Base-by-base conservation (phyloP, 1,140 invertebrate genomes). In the Diprion similis region DNA sequence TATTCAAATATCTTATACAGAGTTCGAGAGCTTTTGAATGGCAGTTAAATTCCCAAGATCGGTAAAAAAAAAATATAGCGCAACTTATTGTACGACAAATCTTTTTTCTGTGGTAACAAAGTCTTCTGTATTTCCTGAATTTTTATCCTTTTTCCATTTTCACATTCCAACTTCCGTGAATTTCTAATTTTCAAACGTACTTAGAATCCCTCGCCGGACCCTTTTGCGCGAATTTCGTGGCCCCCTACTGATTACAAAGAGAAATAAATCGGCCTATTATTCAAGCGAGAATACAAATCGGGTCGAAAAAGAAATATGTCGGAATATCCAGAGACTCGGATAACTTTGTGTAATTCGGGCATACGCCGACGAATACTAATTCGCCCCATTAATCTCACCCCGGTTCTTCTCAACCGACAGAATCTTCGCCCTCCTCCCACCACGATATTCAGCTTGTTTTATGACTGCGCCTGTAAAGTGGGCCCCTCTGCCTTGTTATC, bases 291-390 rank as follows among this genome's bases (percentile, higher is more conserved):
- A 79, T 78, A 73, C 76, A 73, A 73, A 79, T 76, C 76, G 68
- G 45, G 71, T 47, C 46, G 66, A 77, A 78, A 77, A 75, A 74
- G 71, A 72, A 47, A 71, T 47, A 74, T 71, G 67, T 76, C 75
- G 70, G 74, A 37, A 51, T 51, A 48, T 69, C 68, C 66, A 9
- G 13, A 59, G 17, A 59, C 67, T 24, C 78, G 83, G 83, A 83
- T 84, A 83, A 83, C 84, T 83, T 85, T 83, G 80, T 82, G 82
- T 82, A 82, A 81, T 81, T 81, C 79, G 77, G 82, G 79, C 78
- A 79, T 84, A 84, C 78, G 80, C 77, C 78, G 81, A 82, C 81
- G 83, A 84, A 84, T 84, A 84, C 81, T 84, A 84, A 85, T 85
- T 84, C 72, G 73, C 73, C 67, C 75, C 81, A 83, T 85, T 84